These are phyloP conservation scores for Cetoscarus ocellatus DNA, from an alignment of 2,797 vertebrate genomes.

Conservation along the genomic window DNA sequence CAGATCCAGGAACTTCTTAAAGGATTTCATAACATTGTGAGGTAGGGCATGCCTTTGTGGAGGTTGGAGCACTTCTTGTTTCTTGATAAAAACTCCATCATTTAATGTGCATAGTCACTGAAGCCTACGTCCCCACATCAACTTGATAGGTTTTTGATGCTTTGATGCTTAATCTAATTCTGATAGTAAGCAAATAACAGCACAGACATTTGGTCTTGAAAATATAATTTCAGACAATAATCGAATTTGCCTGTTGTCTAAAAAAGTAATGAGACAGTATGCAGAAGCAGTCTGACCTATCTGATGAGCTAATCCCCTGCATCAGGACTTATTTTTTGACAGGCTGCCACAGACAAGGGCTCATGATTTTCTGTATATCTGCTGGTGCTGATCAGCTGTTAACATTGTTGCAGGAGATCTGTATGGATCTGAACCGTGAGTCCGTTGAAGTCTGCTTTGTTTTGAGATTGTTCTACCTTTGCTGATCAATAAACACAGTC, in stretches of 20 bases:
- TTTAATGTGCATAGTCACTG: no score
- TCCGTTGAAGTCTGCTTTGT: background rate
- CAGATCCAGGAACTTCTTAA: no score
- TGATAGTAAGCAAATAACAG: background rate
- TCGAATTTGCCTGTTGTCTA: background rate
- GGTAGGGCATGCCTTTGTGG: no score
- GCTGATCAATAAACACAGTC: background rate
- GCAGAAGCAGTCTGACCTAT: no score
- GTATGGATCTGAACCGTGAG: background rate
- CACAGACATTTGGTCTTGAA: background rate
- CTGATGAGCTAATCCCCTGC: background rate
- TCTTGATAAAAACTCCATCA: background rate
- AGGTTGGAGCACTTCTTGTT: background rate
- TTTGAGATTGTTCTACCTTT: background rate
- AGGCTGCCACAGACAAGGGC: background rate
- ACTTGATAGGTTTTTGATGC: background rate
- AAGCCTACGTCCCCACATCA: background rate
- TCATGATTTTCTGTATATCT: background rate
- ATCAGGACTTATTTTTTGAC: background rate
- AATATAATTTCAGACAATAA: background rate
- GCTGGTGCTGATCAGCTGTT: no score
- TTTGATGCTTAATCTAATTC: background rate
- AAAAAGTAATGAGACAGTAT: background rate
- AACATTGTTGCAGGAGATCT: background rate
- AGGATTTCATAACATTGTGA: no score